A percentile compares a stretch with the other conserved stretches of the same genome.
Conservation (phyloP, 2,797 vertebrate species). For the Arctocebus calabarensis region DNA sequence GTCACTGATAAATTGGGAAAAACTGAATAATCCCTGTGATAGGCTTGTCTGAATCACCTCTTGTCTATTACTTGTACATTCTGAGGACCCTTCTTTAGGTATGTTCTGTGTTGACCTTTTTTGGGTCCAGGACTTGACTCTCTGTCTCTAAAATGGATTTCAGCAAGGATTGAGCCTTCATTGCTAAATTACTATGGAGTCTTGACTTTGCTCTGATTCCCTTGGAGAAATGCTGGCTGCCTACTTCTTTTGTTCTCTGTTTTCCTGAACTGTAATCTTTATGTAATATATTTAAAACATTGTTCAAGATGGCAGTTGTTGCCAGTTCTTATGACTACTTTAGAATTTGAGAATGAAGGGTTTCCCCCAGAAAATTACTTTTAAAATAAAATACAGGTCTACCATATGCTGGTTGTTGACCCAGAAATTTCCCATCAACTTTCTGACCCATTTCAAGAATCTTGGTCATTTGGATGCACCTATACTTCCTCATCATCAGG, state of each 20-base stretch:
- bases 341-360: constrained; percentile 48
- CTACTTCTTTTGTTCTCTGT: constrained; percentile 30
- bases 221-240: constrained; percentile 35
- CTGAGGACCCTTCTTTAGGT: not conserved
- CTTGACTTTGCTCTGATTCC: constrained; percentile 1
- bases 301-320: not conserved
- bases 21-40: not conserved
- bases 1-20: not conserved
- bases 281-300: constrained; percentile 56
- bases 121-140: not conserved
- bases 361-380: constrained; percentile 27
- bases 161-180: not conserved
- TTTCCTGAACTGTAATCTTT: constrained; percentile 45
- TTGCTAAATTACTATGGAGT: not conserved
- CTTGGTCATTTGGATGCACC: not conserved
- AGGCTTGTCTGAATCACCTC: not conserved
- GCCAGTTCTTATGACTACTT: constrained; percentile 23
- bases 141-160: constrained; percentile 8
- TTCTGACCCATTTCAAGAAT: not conserved
- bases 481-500: not conserved
- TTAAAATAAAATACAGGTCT: constrained; percentile 53
- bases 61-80: not conserved
- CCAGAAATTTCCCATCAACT: constrained; percentile 1
- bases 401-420: not conserved
- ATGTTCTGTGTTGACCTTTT: not conserved